A percentile compares a stretch with the other conserved stretches of the same genome.
These are phyloP conservation scores for Sigmodon hispidus DNA, from an alignment of 2,113 vertebrate species.

Conservation along the genomic window DNA sequence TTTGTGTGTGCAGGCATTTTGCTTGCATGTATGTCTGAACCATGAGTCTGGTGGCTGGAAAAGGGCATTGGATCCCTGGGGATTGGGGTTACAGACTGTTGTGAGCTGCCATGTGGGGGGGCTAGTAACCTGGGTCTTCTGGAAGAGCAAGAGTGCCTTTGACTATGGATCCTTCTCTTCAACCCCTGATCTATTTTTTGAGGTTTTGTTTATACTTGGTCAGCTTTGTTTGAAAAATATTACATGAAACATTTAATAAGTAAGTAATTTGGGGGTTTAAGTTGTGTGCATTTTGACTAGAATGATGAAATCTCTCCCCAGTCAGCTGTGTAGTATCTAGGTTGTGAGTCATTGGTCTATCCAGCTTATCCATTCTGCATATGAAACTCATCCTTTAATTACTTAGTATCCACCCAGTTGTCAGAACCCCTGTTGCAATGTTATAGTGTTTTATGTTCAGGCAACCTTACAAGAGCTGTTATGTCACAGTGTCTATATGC, in stretches of 20 bases:
- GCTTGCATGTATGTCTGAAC: neutral
- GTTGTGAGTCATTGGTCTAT: neutral
- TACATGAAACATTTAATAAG: neutral
- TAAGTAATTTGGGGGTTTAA: neutral
- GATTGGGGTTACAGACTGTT: neutral
- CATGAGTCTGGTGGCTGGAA: neutral
- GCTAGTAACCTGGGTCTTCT: neutral
- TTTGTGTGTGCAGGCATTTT: neutral
- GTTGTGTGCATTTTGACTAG: neutral
- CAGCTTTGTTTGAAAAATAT: neutral
- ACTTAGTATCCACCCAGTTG: neutral
- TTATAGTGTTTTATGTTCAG: neutral
- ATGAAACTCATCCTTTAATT: neutral
- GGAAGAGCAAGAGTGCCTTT: neutral
- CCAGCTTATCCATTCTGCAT: neutral
- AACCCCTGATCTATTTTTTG: neutral
- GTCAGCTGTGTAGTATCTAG: neutral
- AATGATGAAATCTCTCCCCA: neutral
- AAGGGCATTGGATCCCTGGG: neutral
- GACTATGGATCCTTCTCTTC: neutral
- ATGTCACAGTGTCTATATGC: neutral
- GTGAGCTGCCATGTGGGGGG: neutral
- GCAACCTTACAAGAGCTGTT: neutral
- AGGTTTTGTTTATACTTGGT: neutral
- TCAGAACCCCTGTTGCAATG: neutral